These are phyloP conservation scores for Syngnathus rostellatus DNA, from an alignment of 2,797 vertebrate species.

Conservation along the genomic window DNA sequence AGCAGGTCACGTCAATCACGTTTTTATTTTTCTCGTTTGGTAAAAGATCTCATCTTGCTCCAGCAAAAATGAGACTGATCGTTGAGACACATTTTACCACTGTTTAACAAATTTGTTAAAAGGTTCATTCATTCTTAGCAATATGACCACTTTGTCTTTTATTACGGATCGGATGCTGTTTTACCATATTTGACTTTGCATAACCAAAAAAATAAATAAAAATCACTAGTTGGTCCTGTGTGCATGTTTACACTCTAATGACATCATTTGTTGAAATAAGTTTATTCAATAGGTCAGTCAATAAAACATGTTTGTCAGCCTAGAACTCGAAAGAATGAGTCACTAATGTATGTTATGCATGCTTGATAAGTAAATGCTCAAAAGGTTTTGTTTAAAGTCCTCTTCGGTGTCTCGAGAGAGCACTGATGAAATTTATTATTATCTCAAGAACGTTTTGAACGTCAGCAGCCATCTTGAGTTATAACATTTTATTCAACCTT, in stretches of 20 bases:
- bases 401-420: neutral
- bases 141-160: constrained; percentile 44
- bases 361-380: neutral
- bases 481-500: constrained; percentile 5
- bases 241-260: constrained; percentile 23
- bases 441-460: neutral
- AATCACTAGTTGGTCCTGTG: constrained; percentile 42
- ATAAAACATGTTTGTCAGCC: neutral
- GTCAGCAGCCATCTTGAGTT: neutral
- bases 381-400: neutral
- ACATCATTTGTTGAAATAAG: neutral
- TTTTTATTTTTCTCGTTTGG: constrained; percentile 8
- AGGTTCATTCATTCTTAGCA: constrained; percentile 18
- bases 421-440: neutral
- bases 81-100: constrained; percentile 12
- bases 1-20: constrained; percentile 10
- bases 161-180: constrained; percentile 49
- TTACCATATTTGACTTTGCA: neutral
- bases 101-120: constrained; percentile 27
- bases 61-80: neutral
- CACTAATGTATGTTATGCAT: neutral
- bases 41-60: constrained; percentile 5
- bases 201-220: constrained; percentile 34
- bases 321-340: neutral
- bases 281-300: neutral